Base-by-base conservation (phyloP, 2,113 vertebrate species). In the Leptobrachium leishanense region DNA sequence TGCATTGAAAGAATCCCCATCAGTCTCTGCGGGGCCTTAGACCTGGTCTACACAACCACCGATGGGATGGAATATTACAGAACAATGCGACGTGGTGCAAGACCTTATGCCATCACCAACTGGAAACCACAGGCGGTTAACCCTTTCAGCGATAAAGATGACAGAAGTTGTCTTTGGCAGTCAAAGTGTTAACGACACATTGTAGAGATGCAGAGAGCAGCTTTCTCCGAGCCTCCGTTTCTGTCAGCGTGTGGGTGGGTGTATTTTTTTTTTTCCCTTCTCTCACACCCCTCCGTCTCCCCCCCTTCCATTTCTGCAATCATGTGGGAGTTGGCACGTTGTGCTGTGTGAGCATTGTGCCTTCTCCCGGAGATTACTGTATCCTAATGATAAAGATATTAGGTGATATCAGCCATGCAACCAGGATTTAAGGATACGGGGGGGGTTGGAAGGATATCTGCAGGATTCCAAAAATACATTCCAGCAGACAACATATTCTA, bases 321-420 rank as follows among this genome's bases (percentile, higher is more conserved):
- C 63, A 74, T 79, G 77, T 79, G 63, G 77, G 77, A 79, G 77
- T 73, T 79, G 43, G 59, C 72, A 81, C 80, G 72, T 68, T 70
- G 68, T 81, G 20, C 40, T 71, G 65, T 75, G 79, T 63, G 43
- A 43, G 44, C 46, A 64, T 67, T 79, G 53, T 65, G 77, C 77
- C 69, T 79, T 79, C 77, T 73, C 50, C 71, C 54, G 39, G 77
- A 59, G 70, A 74, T 74, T 79, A 79, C 50, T 74, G 63, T 55
- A 79, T 40, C 63, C 70, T 72, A 66, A 79, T 66, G 69, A 79
- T 68, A 66, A 43, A 39, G 44, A 79, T 65, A 54, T 72, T 40
- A 64, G 57, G 68, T 79, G 53, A 59, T 62, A 68, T 68, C 40
- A 57, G 57, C 65, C 66, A 7, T 20, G 62, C 65, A 59, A 13